phyloP scores from a whole-genome alignment of 2,797 vertebrate genomes.

The Enteromius anoplus region DNA sequence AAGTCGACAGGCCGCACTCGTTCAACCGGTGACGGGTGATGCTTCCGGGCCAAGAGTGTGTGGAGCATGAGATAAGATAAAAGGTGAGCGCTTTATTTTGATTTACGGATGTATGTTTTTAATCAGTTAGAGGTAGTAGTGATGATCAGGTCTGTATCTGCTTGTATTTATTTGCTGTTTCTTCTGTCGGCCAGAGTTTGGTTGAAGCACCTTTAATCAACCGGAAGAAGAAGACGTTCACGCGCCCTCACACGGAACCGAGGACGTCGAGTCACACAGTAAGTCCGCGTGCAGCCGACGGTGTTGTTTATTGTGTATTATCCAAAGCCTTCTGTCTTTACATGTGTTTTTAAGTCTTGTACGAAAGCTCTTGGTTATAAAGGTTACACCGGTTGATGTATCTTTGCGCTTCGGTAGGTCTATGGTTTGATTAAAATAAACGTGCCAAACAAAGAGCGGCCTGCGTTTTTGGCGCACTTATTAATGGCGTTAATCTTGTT shows the following conservation, averaged over 20 bases:
- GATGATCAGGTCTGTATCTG: too few species aligned
- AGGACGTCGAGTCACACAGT: slow-evolving; percentile 54
- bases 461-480: slow-evolving; percentile 46
- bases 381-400: not conserved
- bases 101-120: not conserved
- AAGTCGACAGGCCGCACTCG: slow-evolving; percentile 16
- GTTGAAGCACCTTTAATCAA: slow-evolving; percentile 40
- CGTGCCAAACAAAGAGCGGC: slow-evolving; percentile 55
- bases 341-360: not conserved
- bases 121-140: not conserved
- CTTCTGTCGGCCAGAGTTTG: not conserved
- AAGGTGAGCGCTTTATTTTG: slow-evolving; percentile 9
- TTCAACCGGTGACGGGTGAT: slow-evolving; percentile 21
- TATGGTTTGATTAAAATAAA: not conserved
- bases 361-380: not conserved
- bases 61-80: slow-evolving; percentile 3
- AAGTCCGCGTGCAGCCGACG: slow-evolving; percentile 26
- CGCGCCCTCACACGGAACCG: slow-evolving; percentile 49
- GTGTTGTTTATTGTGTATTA: slow-evolving; percentile 12
- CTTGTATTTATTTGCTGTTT: not conserved
- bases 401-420: not conserved
- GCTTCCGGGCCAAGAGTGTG: slow-evolving; percentile 52
- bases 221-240: slow-evolving; percentile 54
- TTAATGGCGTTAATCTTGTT: slow-evolving; percentile 30
- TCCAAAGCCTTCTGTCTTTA: not conserved